These are phyloP conservation scores for Poecile atricapillus DNA, from an alignment of 2,113 vertebrate genomes.

Conservation along the genomic window DNA sequence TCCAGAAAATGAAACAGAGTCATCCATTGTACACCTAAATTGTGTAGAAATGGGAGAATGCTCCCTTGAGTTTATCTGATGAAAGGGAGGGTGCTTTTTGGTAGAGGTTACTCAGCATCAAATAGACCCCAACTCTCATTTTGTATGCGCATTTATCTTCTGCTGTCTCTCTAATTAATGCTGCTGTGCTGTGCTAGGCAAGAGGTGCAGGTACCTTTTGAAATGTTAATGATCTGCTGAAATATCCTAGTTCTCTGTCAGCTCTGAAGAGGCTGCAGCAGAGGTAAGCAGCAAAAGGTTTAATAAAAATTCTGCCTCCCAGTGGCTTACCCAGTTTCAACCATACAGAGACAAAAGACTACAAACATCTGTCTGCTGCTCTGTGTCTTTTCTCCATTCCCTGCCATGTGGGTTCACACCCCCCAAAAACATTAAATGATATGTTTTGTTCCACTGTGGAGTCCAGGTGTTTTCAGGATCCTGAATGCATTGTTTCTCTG, in stretches of 20 bases:
- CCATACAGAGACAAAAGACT: neutral
- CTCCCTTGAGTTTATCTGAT: neutral
- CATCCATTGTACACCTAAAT: neutral
- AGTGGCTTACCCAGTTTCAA: neutral
- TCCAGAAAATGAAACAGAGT: neutral
- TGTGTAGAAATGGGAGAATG: neutral
- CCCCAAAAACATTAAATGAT: neutral
- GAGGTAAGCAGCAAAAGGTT: neutral
- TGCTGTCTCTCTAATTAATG: constrained; percentile 30
- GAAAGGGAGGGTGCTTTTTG: neutral
- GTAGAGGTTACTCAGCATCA: constrained; percentile 1
- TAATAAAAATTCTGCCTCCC: neutral
- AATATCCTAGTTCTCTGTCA: neutral
- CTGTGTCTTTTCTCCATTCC: neutral
- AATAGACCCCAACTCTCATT: neutral
- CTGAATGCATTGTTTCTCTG: neutral
- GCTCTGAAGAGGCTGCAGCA: neutral
- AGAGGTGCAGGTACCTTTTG: constrained; percentile 16
- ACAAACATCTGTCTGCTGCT: neutral
- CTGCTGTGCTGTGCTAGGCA: neutral
- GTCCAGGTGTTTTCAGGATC: neutral
- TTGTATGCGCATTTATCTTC: constrained; percentile 14
- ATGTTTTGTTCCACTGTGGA: neutral
- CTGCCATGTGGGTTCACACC: fast-evolving
- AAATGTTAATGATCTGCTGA: neutral